Evolutionary conservation across 2,888 invertebrate genomes (phyloP).

Genomic region (Alentia gelatinosa): DNA sequence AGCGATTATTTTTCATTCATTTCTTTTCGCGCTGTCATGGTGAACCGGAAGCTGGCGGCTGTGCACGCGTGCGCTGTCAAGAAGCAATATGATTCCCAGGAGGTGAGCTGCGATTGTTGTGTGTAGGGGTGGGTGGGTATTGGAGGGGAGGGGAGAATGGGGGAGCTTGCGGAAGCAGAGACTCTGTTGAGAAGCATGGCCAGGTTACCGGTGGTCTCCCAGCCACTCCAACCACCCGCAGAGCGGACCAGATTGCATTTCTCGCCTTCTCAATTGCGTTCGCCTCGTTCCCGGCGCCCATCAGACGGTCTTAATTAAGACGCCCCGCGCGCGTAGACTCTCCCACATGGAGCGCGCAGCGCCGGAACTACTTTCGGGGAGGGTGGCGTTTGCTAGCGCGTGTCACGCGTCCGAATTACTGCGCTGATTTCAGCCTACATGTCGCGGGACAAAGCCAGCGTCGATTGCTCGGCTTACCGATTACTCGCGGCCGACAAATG

Average conservation of each 20-base stretch:
- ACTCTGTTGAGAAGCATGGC: background rate
- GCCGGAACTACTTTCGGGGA: background rate
- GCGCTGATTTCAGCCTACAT: background rate
- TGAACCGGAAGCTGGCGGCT: background rate
- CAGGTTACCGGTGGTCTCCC: background rate
- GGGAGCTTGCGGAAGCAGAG: background rate
- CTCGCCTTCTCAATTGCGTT: slow-evolving; percentile 22
- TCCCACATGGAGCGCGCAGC: too few species aligned
- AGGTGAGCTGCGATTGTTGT: background rate
- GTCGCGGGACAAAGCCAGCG: background rate
- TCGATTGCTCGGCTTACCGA: slow-evolving; percentile 11
- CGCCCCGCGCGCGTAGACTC: too few species aligned
- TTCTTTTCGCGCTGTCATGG: background rate
- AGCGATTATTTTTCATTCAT: background rate
- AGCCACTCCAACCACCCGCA: background rate
- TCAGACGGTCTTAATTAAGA: slow-evolving; percentile 19
- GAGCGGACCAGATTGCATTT: slow-evolving; percentile 11
- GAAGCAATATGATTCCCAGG: background rate
- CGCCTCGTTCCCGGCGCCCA: background rate
- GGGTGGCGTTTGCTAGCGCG: background rate
- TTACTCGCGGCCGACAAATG: background rate
- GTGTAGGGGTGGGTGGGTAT: background rate
- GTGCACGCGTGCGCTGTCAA: slow-evolving; percentile 21
- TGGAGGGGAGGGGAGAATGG: background rate
- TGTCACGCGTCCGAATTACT: slow-evolving; percentile 26